Evolutionary conservation across 2,113 vertebrate genomes (phyloP).

Genomic region (Ciconia maguari): DNA sequence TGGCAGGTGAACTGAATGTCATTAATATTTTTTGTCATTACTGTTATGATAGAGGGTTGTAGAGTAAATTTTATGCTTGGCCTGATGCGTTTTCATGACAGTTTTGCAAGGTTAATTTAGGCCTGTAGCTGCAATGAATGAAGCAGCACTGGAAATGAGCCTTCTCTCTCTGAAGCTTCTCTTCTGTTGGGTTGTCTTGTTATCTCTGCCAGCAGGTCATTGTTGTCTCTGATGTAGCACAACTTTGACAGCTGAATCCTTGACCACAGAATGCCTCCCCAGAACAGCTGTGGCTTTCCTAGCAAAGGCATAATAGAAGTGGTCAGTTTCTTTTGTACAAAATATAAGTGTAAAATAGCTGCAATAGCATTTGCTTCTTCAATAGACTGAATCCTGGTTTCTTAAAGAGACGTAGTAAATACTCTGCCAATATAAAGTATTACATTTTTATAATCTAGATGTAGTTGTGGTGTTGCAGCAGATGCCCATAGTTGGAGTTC

Average conservation of each 20-base stretch:
- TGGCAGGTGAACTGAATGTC: not conserved
- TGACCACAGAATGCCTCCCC: not conserved
- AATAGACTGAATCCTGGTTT: not conserved
- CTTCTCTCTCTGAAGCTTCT: not conserved
- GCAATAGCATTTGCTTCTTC: not conserved
- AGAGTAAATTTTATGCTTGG: not conserved
- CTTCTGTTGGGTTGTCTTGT: not conserved
- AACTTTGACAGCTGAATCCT: not conserved
- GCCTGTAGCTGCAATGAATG: not conserved
- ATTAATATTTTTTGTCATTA: not conserved
- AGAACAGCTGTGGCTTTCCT: not conserved
- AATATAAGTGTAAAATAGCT: not conserved
- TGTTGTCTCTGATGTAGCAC: not conserved
- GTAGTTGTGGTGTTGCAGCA: not conserved
- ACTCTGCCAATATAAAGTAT: not conserved
- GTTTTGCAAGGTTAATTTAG: conserved; percentile 36
- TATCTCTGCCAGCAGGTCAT: not conserved
- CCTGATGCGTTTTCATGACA: not conserved
- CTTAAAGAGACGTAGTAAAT: not conserved
- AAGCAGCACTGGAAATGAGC: not conserved
- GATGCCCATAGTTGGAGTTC: not conserved
- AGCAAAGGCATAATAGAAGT: not conserved
- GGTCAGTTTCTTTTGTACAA: not conserved
- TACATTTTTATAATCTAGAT: not conserved
- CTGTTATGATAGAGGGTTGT: not conserved